Conservation (phyloP, 2,888 invertebrate species). For the Epirrhoe alternata region DNA sequence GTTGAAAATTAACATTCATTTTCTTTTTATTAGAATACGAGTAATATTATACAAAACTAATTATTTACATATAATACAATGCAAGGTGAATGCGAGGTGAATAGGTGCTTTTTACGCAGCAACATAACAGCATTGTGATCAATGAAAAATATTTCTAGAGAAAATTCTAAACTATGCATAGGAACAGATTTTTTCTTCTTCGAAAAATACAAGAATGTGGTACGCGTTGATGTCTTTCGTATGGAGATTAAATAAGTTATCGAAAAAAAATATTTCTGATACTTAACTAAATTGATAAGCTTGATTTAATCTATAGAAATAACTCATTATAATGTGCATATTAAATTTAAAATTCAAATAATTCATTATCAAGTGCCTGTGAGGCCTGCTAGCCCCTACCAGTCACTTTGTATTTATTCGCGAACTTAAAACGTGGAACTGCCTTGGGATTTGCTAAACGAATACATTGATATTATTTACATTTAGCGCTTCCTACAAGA, state of each 20-base stretch:
- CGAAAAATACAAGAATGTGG: conserved; percentile 13
- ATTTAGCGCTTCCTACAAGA: conserved; percentile 6
- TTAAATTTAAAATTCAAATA: background rate
- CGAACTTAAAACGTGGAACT: conserved; percentile 3
- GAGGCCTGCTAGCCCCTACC: background rate
- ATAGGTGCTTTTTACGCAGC: background rate
- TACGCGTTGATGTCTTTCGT: conserved; percentile 21
- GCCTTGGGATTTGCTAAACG: conserved; percentile 10
- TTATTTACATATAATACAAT: background rate
- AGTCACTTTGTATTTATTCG: conserved; percentile 1
- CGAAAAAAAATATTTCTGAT: background rate
- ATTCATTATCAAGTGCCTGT: background rate
- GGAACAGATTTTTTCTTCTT: too few species aligned
- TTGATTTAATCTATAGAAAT: too few species aligned
- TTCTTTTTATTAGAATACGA: too few species aligned
- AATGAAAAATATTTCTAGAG: too few species aligned
- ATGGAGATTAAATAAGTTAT: background rate
- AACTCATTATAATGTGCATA: background rate
- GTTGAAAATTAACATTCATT: too few species aligned
- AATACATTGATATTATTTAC: conserved; percentile 8
- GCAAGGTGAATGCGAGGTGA: background rate
- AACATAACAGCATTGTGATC: too few species aligned
- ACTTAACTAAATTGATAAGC: too few species aligned
- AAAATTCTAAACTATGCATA: too few species aligned
- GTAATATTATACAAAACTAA: background rate